A percentile compares a stretch with the other conserved stretches of the same genome.
Conservation (phyloP, 2,888 invertebrate species). For the Drosophila paucipuncta region DNA sequence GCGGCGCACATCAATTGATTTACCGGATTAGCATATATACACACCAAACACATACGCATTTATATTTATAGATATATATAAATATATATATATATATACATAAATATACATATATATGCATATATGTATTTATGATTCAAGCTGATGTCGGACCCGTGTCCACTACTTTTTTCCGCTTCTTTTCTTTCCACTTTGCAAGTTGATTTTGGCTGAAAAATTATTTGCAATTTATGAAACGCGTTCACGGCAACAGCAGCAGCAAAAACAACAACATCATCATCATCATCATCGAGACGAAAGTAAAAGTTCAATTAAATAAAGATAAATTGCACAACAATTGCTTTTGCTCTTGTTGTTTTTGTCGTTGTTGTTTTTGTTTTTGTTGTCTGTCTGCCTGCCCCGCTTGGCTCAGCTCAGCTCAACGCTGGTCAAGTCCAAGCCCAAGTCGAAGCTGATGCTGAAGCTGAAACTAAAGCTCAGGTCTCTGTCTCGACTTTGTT, state of each 20-base stretch:
- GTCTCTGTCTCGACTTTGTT: constrained; percentile 28
- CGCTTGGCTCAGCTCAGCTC: constrained; percentile 6
- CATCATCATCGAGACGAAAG: constrained; percentile 60
- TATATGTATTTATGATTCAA: constrained; percentile 40
- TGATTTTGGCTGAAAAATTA: constrained; percentile 68
- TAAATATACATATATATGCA: background rate
- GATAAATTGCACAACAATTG: constrained; percentile 79
- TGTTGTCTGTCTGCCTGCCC: background rate
- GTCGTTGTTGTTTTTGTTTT: constrained; percentile 11
- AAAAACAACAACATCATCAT: constrained; percentile 26
- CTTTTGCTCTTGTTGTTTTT: constrained; percentile 26
- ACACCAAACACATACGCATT: constrained; percentile 13
- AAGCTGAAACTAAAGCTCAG: constrained; percentile 12
- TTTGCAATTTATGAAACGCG: constrained; percentile 80
- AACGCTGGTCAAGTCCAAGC: constrained; percentile 21
- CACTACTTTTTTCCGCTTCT: constrained; percentile 37
- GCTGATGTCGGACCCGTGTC: constrained; percentile 30
- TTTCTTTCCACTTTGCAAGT: constrained; percentile 45
- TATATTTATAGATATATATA: background rate
- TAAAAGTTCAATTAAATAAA: constrained; percentile 79
- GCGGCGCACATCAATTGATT: constrained; percentile 82
- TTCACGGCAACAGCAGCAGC: constrained; percentile 45
- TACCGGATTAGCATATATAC: constrained; percentile 71
- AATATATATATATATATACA: background rate
- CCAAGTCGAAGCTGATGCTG: constrained; percentile 3